Evolutionary conservation across 1,140 invertebrate species (phyloP), one percentile per base, ranked within the genome.

Genomic region (Rhagoletis zephyria): DNA sequence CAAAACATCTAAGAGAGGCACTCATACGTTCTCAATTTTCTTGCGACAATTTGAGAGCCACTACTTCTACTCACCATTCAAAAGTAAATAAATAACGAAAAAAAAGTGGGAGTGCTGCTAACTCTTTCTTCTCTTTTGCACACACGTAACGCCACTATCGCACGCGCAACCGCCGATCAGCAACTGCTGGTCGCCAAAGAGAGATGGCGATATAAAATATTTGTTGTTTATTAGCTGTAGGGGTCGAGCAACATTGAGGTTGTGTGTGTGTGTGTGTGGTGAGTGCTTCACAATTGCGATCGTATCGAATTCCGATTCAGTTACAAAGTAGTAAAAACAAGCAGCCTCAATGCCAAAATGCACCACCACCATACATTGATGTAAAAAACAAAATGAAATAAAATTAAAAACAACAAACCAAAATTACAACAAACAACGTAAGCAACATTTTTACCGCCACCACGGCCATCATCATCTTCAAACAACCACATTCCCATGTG

Each of bases 261-360:
- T 77, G 16, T 77, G 45, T 67, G 64, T 67, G 64, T 77, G 10
- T 77, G 70, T 48, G 14, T 30, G 4, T 30, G 30, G 30, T 30
- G 30, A 30, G 30, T 14, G n/a, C 16, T 16, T 63, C 16, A 63
- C n/a, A 63, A 63, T 81, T 81, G n/a, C 48, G 74, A 81, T 81
- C 74, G 74, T 81, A 81, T 81, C 74, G 74, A 81, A 81, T 81
- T 81, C 74, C 74, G 74, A 81, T 81, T 81, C 74, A 56, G 74
- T 81, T 81, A 81, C 74, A 81, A 56, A 81, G 74, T 10, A 81
- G 48, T n/a, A 16, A 81, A 81, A 30, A 4, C 12, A n/a, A 4
- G 16, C n/a, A 14, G 61, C 61, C 61, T 30, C 30, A 63, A 7
- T 63, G 61, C 7, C 61, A 63, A 63, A 63, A 63, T 63, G 48